Percentiles rank a stretch among this genome's conserved stretches.
Conservation (phyloP, 2,113 vertebrate genomes). For the Hydrochoerus hydrochaeris region DNA sequence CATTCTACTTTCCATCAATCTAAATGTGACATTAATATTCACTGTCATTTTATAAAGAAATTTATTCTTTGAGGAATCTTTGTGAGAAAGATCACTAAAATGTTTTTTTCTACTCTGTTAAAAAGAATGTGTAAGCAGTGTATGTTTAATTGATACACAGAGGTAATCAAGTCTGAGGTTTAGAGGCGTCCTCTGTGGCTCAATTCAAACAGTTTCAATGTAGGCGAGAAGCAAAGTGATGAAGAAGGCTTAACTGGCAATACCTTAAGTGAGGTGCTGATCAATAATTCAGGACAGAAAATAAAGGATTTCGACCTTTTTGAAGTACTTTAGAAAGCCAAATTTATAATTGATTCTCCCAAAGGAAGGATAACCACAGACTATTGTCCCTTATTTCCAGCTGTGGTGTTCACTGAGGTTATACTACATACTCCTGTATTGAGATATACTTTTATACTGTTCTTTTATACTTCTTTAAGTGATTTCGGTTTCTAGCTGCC, state of each 20-base stretch:
- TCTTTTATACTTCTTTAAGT: neutral
- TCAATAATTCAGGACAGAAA: neutral
- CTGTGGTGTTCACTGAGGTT: neutral
- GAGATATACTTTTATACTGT: neutral
- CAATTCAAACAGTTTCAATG: neutral
- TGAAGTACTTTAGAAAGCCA: neutral
- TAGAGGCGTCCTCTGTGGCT: neutral
- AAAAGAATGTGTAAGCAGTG: neutral
- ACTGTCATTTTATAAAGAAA: neutral
- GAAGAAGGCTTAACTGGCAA: neutral
- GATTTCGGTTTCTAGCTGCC: neutral
- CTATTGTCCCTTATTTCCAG: neutral
- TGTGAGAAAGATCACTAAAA: neutral
- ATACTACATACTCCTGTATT: accelerated
- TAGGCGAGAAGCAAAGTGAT: no score
- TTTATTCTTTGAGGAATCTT: neutral
- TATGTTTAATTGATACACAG: neutral
- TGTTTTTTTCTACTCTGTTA: neutral
- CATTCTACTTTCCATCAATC: neutral
- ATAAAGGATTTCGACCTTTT: neutral
- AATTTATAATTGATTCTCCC: neutral
- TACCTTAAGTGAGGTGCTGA: neutral
- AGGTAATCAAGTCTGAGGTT: neutral
- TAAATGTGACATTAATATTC: neutral
- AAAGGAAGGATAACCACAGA: neutral